Conservation (phyloP, 2,797 vertebrate species). For the Sardinella longiceps region DNA sequence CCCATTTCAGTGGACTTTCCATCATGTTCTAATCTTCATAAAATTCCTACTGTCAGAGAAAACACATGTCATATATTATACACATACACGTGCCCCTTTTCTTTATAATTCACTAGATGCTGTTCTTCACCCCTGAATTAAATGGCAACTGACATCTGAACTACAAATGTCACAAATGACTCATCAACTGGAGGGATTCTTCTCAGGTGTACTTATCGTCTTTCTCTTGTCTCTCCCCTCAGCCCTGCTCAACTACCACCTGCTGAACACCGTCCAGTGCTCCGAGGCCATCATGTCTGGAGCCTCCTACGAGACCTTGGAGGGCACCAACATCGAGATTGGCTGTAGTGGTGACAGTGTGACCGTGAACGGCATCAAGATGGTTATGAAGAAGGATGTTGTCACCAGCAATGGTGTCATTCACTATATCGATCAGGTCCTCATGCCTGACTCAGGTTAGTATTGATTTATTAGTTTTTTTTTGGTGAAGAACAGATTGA, state of each 20-base stretch:
- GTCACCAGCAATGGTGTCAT: conserved; percentile 95
- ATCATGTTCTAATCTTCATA: not conserved
- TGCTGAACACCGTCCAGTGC: conserved; percentile 91
- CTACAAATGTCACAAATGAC: not conserved
- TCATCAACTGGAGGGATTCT: not conserved
- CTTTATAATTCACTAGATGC: not conserved
- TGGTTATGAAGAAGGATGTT: conserved; percentile 94
- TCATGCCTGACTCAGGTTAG: conserved; percentile 96
- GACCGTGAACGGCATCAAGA: conserved; percentile 92
- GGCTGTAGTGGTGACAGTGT: conserved; percentile 94
- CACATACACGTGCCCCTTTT: not conserved
- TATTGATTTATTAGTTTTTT: conserved; percentile 13
- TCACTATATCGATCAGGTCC: conserved; percentile 90
- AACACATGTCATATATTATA: not conserved
- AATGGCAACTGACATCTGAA: not conserved
- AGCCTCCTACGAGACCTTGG: conserved; percentile 85
- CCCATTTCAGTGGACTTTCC: not conserved
- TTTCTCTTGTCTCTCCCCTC: not conserved
- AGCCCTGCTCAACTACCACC: conserved; percentile 93
- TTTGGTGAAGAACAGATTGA: not conserved
- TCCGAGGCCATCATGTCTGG: conserved; percentile 93
- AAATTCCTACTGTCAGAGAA: not conserved
- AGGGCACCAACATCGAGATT: conserved; percentile 89
- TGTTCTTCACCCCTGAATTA: not conserved
- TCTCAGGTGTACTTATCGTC: not conserved